phyloP scores from a whole-genome alignment of 2,888 invertebrate genomes.

The Fragum sueziense region DNA sequence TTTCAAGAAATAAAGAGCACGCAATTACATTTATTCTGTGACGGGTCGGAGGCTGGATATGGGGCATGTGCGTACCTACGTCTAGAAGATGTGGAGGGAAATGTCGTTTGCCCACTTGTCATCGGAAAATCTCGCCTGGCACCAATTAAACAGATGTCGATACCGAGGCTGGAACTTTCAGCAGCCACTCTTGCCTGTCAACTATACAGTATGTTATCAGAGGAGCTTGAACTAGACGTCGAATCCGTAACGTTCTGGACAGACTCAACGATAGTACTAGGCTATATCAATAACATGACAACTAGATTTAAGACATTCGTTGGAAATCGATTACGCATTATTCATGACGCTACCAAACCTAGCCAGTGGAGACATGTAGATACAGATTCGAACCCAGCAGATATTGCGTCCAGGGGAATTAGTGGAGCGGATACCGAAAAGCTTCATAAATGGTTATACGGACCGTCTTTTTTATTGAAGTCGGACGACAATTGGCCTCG shows the following conservation, averaged over 20 bases:
- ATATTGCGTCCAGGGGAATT: conserved; percentile 24
- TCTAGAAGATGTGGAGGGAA: conserved; percentile 7
- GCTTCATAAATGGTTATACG: conserved; percentile 28
- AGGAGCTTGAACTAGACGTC: conserved; percentile 18
- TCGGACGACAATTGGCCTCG: neutral
- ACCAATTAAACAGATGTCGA: conserved; percentile 33
- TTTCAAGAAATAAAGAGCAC: neutral
- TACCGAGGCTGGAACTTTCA: conserved; percentile 45
- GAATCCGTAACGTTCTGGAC: conserved; percentile 42
- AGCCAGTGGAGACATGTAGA: conserved; percentile 43
- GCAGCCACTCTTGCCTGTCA: conserved; percentile 22
- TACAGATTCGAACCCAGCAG: conserved; percentile 17
- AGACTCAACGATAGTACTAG: conserved; percentile 46
- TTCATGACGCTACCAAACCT: conserved; percentile 29
- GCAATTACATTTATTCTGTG: conserved; percentile 27
- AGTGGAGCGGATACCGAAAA: conserved; percentile 1
- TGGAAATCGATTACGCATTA: conserved; percentile 25
- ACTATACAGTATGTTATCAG: neutral
- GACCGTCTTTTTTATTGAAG: conserved; percentile 29
- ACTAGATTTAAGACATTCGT: conserved; percentile 35
- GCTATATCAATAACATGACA: conserved; percentile 14
- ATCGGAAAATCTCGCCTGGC: conserved; percentile 44
- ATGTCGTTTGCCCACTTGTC: conserved; percentile 20
- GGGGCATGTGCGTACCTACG: conserved; percentile 26
- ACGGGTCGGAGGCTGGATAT: conserved; percentile 26